Evolutionary conservation across 2,797 vertebrate species (phyloP).

Genomic region (Gymnocypris eckloni): DNA sequence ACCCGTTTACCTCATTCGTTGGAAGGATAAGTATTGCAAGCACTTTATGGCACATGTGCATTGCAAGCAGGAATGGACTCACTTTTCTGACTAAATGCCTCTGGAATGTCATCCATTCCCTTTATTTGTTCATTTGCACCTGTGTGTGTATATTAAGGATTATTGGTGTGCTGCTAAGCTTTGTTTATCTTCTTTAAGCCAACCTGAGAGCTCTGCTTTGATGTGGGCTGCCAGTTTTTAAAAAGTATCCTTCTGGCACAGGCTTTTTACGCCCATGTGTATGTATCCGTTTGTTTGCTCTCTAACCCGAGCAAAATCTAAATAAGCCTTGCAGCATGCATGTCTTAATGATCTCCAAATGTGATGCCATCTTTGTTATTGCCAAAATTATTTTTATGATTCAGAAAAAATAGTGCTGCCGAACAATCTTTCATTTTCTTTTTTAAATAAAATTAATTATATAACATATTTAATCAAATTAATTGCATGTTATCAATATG

Average conservation of each 20-base stretch:
- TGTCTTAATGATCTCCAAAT: slow-evolving; percentile 5
- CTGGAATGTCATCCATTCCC: slow-evolving; percentile 51
- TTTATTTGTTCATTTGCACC: slow-evolving; percentile 42
- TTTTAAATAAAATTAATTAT: background rate
- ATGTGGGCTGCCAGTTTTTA: slow-evolving; percentile 42
- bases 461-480: background rate
- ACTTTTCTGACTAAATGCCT: slow-evolving; percentile 35
- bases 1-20: slow-evolving; percentile 60
- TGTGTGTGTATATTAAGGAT: slow-evolving; percentile 46
- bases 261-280: slow-evolving; percentile 16
- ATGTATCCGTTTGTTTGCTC: slow-evolving; percentile 19
- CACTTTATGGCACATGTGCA: slow-evolving; percentile 7
- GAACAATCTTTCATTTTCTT: background rate
- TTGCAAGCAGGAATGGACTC: slow-evolving; percentile 21
- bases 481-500: background rate
- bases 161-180: slow-evolving; percentile 57
- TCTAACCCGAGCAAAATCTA: slow-evolving; percentile 11
- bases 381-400: background rate
- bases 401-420: background rate
- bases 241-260: slow-evolving; percentile 39
- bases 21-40: slow-evolving; percentile 52
- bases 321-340: slow-evolving; percentile 9
- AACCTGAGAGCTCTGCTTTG: slow-evolving; percentile 48
- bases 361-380: background rate
- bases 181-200: slow-evolving; percentile 55